These are phyloP conservation scores for Hippocampus guttulatus DNA, from an alignment of 2,113 vertebrate genomes.

Conservation along the genomic window DNA sequence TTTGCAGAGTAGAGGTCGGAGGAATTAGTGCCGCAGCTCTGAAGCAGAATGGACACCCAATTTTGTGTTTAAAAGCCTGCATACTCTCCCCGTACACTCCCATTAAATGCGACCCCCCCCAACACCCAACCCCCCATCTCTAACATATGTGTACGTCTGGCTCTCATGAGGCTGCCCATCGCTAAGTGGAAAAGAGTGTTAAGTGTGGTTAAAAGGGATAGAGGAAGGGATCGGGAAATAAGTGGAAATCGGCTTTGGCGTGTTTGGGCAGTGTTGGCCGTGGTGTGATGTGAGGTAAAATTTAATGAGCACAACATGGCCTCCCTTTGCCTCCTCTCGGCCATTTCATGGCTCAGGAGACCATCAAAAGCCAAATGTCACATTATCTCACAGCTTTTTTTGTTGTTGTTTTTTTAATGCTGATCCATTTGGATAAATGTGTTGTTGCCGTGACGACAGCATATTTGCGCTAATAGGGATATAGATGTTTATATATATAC, in stretches of 20 bases:
- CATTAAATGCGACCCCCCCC: background rate
- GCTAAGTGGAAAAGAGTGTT: slow-evolving; percentile 56
- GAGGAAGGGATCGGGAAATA: slow-evolving; percentile 26
- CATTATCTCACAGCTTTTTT: background rate
- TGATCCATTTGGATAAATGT: slow-evolving; percentile 20
- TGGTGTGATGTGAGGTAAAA: slow-evolving; percentile 27
- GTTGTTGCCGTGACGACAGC: background rate
- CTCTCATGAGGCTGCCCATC: slow-evolving; percentile 19
- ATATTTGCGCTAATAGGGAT: too few species aligned
- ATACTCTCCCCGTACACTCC: background rate
- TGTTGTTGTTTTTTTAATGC: slow-evolving; percentile 9
- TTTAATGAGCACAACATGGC: slow-evolving; percentile 40
- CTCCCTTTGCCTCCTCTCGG: slow-evolving; percentile 10
- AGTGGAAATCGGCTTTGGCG: slow-evolving; percentile 31
- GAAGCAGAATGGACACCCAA: slow-evolving; percentile 30
- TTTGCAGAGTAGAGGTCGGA: slow-evolving; percentile 32
- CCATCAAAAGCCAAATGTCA: background rate
- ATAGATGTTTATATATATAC: too few species aligned
- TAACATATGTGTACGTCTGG: slow-evolving; percentile 19
- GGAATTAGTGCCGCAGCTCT: slow-evolving; percentile 45
- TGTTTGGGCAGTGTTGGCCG: background rate
- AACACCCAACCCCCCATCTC: background rate
- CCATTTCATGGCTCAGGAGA: slow-evolving; percentile 5
- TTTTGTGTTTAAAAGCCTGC: slow-evolving; percentile 37
- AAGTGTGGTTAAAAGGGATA: slow-evolving; percentile 54